Percentiles rank a stretch among this genome's conserved stretches.
phyloP scores from a whole-genome alignment of 2,797 vertebrate genomes.

The Leptoclinus maculatus region DNA sequence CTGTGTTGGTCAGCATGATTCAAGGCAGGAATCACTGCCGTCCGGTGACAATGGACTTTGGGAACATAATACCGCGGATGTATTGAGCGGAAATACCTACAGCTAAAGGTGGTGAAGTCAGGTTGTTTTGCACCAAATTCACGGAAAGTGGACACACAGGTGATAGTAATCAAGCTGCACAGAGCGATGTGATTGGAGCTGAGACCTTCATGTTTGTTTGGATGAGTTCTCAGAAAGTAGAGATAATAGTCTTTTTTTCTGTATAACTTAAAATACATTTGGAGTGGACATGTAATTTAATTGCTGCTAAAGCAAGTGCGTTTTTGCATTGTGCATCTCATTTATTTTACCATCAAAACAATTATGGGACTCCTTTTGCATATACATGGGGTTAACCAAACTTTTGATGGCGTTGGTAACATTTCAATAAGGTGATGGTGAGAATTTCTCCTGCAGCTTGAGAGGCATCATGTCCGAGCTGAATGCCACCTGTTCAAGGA shows the following conservation, averaged over 20 bases:
- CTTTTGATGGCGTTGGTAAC: not conserved
- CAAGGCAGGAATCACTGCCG: not conserved
- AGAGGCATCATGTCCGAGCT: not conserved
- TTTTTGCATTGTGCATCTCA: not conserved
- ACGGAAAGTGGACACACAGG: constrained; percentile 38
- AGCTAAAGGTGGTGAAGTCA: not conserved
- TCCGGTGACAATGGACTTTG: not conserved
- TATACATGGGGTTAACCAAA: not conserved
- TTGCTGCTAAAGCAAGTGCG: not conserved
- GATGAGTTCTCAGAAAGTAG: not conserved
- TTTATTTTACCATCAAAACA: not conserved
- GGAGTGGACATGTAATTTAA: not conserved
- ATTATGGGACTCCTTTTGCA: not conserved
- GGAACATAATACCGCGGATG: not conserved
- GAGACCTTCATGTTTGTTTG: not conserved
- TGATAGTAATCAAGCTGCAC: constrained; percentile 53
- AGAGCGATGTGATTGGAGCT: not conserved
- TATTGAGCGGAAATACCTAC: not conserved
- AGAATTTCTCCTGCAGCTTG: not conserved
- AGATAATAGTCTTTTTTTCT: not conserved
- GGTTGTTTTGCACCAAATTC: not conserved
- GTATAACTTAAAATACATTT: not conserved
- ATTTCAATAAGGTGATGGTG: not conserved
- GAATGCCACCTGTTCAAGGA: not conserved
- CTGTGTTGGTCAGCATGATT: constrained; percentile 69